A percentile compares a stretch with the other conserved stretches of the same genome.
These are phyloP conservation scores for Drosophila pachea DNA, from an alignment of 1,140 invertebrate genomes.

Conservation along the genomic window DNA sequence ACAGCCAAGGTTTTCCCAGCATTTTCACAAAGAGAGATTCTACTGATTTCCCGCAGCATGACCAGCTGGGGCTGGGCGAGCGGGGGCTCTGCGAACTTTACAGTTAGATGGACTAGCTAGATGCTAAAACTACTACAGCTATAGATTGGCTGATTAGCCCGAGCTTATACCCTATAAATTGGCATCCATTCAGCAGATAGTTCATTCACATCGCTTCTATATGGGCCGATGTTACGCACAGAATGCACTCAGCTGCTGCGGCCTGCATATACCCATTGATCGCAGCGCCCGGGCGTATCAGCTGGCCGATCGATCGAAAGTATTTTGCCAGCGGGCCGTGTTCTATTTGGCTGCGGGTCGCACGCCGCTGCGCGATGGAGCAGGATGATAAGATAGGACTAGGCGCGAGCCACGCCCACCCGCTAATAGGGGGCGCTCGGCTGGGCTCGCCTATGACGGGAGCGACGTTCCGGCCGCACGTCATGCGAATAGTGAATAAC, in stretches of 20 bases:
- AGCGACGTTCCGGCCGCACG: conserved; percentile 6
- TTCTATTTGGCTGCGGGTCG: neutral
- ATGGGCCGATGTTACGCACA: neutral
- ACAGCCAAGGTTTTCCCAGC: too few relatives aligned
- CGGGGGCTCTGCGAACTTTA: too few relatives aligned
- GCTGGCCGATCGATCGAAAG: conserved; percentile 3
- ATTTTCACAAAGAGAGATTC: too few relatives aligned
- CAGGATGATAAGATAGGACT: conserved; percentile 22
- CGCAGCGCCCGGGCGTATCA: conserved; percentile 8
- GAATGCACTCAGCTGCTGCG: conserved; percentile 9
- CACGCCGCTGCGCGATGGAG: conserved; percentile 4
- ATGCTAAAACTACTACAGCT: too few relatives aligned
- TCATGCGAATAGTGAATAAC: conserved; percentile 35
- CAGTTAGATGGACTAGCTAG: too few relatives aligned
- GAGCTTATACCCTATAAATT: too few relatives aligned
- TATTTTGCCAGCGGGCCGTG: neutral
- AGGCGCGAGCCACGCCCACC: neutral
- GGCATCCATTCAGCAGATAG: conserved; percentile 1
- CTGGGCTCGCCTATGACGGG: conserved; percentile 5
- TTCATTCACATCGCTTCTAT: neutral
- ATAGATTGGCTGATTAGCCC: too few relatives aligned
- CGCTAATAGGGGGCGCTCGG: neutral
- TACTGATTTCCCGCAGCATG: too few relatives aligned
- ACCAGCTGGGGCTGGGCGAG: too few relatives aligned
- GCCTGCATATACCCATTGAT: conserved; percentile 8